A percentile compares a stretch with the other conserved stretches of the same genome.
Evolutionary conservation across 2,888 invertebrate genomes (phyloP).

Genomic region (Drosophila recens): DNA sequence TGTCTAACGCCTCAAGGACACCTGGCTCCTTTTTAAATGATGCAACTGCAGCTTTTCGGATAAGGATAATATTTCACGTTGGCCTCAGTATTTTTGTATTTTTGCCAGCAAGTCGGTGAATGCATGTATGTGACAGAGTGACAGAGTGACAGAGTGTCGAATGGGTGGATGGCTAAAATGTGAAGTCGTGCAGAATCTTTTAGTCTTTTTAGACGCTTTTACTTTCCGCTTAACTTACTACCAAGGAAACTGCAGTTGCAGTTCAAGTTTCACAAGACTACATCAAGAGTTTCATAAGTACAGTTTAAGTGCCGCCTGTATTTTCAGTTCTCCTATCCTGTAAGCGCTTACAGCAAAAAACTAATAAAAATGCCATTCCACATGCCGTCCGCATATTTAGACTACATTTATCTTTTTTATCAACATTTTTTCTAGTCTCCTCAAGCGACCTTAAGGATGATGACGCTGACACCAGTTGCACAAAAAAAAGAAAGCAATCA

Average conservation of each 20-base stretch:
- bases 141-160: not conserved
- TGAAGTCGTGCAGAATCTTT: not conserved
- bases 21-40: not conserved
- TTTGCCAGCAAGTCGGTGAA: not conserved
- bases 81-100: not conserved
- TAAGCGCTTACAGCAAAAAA: slow-evolving; percentile 6
- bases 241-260: slow-evolving; percentile 36
- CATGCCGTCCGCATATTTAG: not conserved
- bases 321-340: slow-evolving; percentile 2
- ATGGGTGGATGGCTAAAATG: slow-evolving; percentile 1
- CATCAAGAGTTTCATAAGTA: slow-evolving; percentile 57
- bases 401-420: slow-evolving; percentile 3
- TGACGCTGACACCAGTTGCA: slow-evolving; percentile 28
- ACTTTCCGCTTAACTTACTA: slow-evolving; percentile 25
- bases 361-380: slow-evolving; percentile 5
- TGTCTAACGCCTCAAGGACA: not conserved
- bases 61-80: slow-evolving; percentile 3
- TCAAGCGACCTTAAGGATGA: not conserved
- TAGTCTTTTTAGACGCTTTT: slow-evolving; percentile 16
- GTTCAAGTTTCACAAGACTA: slow-evolving; percentile 48
- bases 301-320: slow-evolving; percentile 44
- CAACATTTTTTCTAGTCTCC: slow-evolving; percentile 7
- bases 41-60: not conserved
- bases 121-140: slow-evolving; percentile 1
- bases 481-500: slow-evolving; percentile 45